Evolutionary conservation across 1,140 invertebrate genomes (phyloP), one percentile per base, ranked within the genome.

Genomic region (Geopemphigus sp.): DNA sequence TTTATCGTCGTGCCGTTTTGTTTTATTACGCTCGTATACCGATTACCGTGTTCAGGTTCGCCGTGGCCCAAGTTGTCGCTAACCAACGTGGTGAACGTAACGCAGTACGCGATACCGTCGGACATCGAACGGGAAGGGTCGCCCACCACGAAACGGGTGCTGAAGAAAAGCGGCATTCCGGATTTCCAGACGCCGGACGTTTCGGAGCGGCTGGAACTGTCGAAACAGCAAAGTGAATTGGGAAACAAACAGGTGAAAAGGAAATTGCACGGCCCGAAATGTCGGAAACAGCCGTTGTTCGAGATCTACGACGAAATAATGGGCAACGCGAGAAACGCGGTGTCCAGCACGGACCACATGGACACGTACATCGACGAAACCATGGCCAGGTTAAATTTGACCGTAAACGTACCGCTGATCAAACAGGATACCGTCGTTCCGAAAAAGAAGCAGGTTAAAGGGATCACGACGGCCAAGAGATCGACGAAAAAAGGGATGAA

Each of bases 121-220:
- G 72, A 74, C 2, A 45, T 74, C 5, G 14, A 45, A 74, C 54
- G 72, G 10, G 32, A 56, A 39, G 72, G 54, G 12, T 74, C 72
- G n/a, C 59, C 32, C 19, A 74, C 72, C 4, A 74, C 72, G 5
- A 39, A 45, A 3, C 10, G 57, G 45, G 56, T 74, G 32, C 22
- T 74, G 29, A 59, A 56, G 14, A 19, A 59, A 5, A 54, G 54
- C 5, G 72, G 45, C 4, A 74, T 45, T 74, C 45, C 54, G 17
- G 32, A 11, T 17, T 45, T 50, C 15, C 72, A 29, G n/a, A 32
- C 54, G 10, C 53, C 72, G 15, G 29, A 1, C 5, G 12, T 56
- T 22, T 74, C 12, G 72, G 54, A 74, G 0, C 29, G 32, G 26
- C 19, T 45, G 3, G 29, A 32, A 22, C 10, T 22, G 19, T 8